Conservation (phyloP, 2,888 invertebrate genomes). For the Drosophila vallismaia region DNA sequence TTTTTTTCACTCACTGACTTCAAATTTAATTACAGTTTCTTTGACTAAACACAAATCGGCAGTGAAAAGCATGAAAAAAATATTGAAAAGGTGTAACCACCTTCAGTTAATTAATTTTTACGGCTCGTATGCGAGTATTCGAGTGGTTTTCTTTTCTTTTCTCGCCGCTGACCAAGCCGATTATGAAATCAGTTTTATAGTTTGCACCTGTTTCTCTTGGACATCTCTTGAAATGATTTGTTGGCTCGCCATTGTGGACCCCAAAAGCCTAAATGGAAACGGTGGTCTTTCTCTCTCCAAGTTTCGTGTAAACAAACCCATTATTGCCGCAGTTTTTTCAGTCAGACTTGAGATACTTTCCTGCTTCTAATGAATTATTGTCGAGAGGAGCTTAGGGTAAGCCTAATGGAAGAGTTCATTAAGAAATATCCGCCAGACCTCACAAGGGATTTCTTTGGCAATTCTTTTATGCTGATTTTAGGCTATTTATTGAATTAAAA, state of each 20-base stretch:
- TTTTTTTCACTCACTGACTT: slow-evolving; percentile 26
- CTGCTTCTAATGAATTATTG: slow-evolving; percentile 56
- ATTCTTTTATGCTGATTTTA: background rate
- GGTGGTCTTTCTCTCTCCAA: slow-evolving; percentile 32
- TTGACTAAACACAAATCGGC: slow-evolving; percentile 35
- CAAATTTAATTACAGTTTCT: slow-evolving; percentile 56
- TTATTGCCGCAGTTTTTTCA: slow-evolving; percentile 45
- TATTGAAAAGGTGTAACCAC: slow-evolving; percentile 52
- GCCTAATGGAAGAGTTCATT: slow-evolving; percentile 62
- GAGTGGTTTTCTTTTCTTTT: slow-evolving; percentile 18
- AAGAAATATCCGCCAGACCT: slow-evolving; percentile 17
- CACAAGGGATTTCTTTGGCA: background rate
- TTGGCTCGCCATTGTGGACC: slow-evolving; percentile 17
- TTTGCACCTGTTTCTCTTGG: slow-evolving; percentile 31
- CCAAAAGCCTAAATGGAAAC: slow-evolving; percentile 37
- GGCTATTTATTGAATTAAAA: background rate
- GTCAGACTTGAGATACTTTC: slow-evolving; percentile 8
- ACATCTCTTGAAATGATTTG: slow-evolving; percentile 25
- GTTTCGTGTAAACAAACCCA: slow-evolving; percentile 64
- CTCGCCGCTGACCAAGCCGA: slow-evolving; percentile 6
- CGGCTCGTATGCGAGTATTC: background rate
- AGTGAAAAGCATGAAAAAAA: slow-evolving; percentile 24
- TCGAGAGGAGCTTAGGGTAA: slow-evolving; percentile 46
- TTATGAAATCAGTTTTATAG: slow-evolving; percentile 45
- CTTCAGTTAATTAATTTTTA: slow-evolving; percentile 63